These are phyloP conservation scores for Mormyrus proboscirostris DNA, from an alignment of 2,797 vertebrate species.

Conservation along the genomic window DNA sequence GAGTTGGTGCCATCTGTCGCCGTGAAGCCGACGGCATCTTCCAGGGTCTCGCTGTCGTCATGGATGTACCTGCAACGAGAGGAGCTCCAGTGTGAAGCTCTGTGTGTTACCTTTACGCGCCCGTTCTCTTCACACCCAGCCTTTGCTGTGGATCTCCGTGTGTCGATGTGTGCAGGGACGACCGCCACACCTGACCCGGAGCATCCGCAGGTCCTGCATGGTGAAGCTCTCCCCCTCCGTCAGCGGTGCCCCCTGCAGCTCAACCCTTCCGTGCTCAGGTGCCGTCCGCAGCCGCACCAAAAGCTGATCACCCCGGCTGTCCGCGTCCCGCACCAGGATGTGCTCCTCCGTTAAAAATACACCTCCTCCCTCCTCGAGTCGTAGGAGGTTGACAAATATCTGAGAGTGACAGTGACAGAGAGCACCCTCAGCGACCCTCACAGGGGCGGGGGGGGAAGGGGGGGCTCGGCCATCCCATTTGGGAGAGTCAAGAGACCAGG, in stretches of 20 bases:
- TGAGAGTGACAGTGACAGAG: conserved; percentile 29
- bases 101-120: too few relatives aligned
- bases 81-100: background rate
- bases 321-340: conserved; percentile 53
- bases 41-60: conserved; percentile 78
- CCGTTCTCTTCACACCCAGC: background rate
- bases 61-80: conserved; percentile 68
- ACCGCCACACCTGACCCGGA: conserved; percentile 51
- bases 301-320: conserved; percentile 51
- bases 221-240: conserved; percentile 48
- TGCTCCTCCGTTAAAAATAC: conserved; percentile 58
- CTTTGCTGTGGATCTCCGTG: background rate
- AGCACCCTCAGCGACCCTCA: background rate
- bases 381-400: conserved; percentile 63
- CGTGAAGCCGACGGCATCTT: conserved; percentile 66
- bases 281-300: conserved; percentile 44
- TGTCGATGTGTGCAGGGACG: background rate
- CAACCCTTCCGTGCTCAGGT: conserved; percentile 44
- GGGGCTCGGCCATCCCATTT: background rate
- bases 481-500: background rate
- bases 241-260: conserved; percentile 49
- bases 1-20: conserved; percentile 78
- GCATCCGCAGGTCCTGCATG: conserved; percentile 52
- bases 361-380: conserved; percentile 55
- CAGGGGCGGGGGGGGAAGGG: background rate